Percentiles rank a stretch among this genome's conserved stretches.
These are phyloP conservation scores for Cebidichthys violaceus DNA, from an alignment of 2,113 vertebrate species.

Conservation along the genomic window DNA sequence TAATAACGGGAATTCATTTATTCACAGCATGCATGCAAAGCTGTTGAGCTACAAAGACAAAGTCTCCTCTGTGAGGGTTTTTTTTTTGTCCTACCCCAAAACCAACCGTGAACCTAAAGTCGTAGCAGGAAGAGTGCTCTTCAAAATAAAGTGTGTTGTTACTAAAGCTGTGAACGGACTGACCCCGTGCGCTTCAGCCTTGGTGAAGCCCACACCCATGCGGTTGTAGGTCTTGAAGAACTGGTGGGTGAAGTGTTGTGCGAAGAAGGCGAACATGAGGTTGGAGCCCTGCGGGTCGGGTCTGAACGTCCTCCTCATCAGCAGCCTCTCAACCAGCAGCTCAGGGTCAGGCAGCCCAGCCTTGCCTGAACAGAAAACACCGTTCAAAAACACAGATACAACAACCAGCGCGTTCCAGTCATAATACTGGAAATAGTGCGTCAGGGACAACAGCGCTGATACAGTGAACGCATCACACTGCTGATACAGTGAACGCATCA, in stretches of 20 bases:
- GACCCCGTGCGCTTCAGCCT: constrained; percentile 93
- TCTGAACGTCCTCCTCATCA: constrained; percentile 89
- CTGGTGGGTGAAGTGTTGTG: constrained; percentile 99
- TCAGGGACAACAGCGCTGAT: constrained; percentile 34
- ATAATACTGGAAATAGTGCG: constrained; percentile 25
- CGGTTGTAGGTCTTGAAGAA: constrained; percentile 97
- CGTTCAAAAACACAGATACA: constrained; percentile 21
- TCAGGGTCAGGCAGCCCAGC: constrained; percentile 87
- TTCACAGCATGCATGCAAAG: background rate
- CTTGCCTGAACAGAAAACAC: constrained; percentile 85
- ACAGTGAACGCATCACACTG: constrained; percentile 7
- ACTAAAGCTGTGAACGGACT: constrained; percentile 60
- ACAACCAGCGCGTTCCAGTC: constrained; percentile 42
- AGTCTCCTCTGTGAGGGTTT: background rate
- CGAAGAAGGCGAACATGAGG: constrained; percentile 98
- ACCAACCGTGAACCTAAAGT: background rate
- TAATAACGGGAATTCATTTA: background rate
- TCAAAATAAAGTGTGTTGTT: background rate
- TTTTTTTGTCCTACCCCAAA: background rate
- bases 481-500: constrained; percentile 26
- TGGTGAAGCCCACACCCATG: constrained; percentile 93
- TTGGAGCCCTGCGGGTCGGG: constrained; percentile 91
- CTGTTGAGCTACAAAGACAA: background rate
- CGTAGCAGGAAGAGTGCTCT: background rate
- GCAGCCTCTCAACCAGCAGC: constrained; percentile 85